A percentile compares a stretch with the other conserved stretches of the same genome.
phyloP scores from a whole-genome alignment of 2,797 vertebrate genomes.

The Tachyglossus aculeatus region DNA sequence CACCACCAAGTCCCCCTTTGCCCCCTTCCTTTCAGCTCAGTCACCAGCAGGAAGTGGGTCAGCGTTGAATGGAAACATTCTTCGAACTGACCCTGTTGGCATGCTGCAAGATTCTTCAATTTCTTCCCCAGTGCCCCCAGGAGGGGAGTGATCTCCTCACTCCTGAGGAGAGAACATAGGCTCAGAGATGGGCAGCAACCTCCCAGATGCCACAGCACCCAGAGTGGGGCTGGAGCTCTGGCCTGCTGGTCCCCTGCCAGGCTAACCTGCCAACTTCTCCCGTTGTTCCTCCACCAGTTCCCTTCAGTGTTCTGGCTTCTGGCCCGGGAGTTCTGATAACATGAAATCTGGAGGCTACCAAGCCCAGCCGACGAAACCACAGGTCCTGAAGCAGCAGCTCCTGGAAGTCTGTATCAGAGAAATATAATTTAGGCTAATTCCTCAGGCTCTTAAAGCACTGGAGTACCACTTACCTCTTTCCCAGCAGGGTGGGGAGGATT shows the following conservation, averaged over 20 bases:
- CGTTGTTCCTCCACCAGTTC: too few species aligned
- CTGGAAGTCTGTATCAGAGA: neutral
- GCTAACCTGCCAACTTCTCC: neutral
- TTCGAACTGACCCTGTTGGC: too few species aligned
- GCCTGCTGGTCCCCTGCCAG: fast-evolving
- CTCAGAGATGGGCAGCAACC: neutral
- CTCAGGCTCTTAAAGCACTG: neutral
- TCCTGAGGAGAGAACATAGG: too few species aligned
- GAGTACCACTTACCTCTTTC: constrained; percentile 35
- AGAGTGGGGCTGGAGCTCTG: fast-evolving
- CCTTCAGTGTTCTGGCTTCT: neutral
- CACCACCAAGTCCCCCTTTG: too few species aligned
- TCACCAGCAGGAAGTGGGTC: too few species aligned
- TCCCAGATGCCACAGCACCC: neutral
- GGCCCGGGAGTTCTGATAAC: neutral
- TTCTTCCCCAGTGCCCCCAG: too few species aligned
- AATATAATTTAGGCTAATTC: constrained; percentile 32
- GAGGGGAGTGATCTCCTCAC: too few species aligned
- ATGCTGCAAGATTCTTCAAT: too few species aligned
- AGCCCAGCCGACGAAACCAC: neutral
- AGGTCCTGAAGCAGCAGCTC: constrained; percentile 7
- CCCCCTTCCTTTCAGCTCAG: too few species aligned
- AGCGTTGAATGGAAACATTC: too few species aligned
- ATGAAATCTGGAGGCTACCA: neutral
- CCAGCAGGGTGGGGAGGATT: constrained; percentile 26